Percentiles rank a stretch among this genome's conserved stretches.
Evolutionary conservation across 2,888 invertebrate genomes (phyloP).

Genomic region (Pyralis farinalis): DNA sequence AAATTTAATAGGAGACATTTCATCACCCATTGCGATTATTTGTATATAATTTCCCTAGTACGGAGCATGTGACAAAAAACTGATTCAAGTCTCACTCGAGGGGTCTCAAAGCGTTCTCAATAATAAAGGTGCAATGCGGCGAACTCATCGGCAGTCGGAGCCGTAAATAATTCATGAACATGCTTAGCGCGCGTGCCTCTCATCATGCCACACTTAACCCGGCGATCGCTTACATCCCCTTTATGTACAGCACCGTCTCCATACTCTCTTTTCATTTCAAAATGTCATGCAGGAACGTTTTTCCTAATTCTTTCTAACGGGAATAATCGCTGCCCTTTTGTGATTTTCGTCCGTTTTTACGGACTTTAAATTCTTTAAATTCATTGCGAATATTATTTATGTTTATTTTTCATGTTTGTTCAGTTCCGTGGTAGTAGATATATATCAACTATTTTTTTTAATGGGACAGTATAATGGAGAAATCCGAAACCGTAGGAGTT

Average conservation of each 20-base stretch:
- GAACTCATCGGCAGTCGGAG: constrained; percentile 49
- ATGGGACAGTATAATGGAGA: no score
- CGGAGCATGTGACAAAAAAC: constrained; percentile 11
- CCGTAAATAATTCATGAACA: constrained; percentile 70
- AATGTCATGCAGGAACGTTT: neutral
- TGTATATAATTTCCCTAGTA: constrained; percentile 19
- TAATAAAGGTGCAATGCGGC: constrained; percentile 51
- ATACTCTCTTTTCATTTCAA: constrained; percentile 24
- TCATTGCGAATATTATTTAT: no score
- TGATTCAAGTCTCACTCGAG: constrained; percentile 5
- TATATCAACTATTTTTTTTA: no score
- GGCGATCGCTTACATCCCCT: constrained; percentile 48
- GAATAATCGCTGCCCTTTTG: no score
- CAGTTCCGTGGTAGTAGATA: no score
- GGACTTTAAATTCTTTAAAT: no score
- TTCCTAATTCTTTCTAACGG: no score
- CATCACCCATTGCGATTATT: constrained; percentile 16
- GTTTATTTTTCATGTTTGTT: no score
- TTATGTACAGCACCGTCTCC: constrained; percentile 34
- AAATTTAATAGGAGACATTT: constrained; percentile 2
- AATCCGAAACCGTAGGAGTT: no score
- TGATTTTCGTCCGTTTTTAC: no score
- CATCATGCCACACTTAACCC: constrained; percentile 50
- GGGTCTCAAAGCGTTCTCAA: constrained; percentile 26
- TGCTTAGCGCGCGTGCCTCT: constrained; percentile 49